Conservation (phyloP, 1,140 invertebrate genomes). For the Panagrolaimus sp. region DNA sequence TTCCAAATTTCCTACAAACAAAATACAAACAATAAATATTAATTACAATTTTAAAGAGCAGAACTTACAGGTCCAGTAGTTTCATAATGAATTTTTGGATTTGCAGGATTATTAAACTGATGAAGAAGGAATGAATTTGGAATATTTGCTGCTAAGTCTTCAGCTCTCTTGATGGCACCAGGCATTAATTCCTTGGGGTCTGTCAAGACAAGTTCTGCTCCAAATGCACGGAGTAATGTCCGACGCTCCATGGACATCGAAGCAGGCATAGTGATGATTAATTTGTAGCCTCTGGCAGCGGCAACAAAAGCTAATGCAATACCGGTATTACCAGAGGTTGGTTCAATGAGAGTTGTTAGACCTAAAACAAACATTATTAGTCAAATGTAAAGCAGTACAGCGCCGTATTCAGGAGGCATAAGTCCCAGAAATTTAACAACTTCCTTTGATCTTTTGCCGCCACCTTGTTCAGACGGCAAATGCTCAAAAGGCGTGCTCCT, state of each 20-base stretch:
- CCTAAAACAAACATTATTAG: too few relatives aligned
- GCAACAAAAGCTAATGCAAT: slow-evolving; percentile 58
- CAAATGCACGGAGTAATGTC: slow-evolving; percentile 41
- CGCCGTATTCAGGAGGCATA: too few relatives aligned
- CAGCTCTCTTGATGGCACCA: slow-evolving; percentile 43
- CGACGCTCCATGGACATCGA: slow-evolving; percentile 54
- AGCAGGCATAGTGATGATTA: slow-evolving; percentile 60
- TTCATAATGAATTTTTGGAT: slow-evolving; percentile 23
- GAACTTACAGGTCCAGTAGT: not conserved
- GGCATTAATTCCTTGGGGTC: slow-evolving; percentile 21
- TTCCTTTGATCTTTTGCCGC: too few relatives aligned
- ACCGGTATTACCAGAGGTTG: slow-evolving; percentile 60
- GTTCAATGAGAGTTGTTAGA: slow-evolving; percentile 57
- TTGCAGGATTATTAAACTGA: slow-evolving; percentile 45
- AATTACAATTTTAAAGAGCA: too few relatives aligned
- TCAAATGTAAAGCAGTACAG: too few relatives aligned
- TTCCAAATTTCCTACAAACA: not conserved
- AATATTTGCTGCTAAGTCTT: slow-evolving; percentile 32
- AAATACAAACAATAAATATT: too few relatives aligned
- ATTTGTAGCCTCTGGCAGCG: slow-evolving; percentile 59
- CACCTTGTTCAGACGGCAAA: too few relatives aligned
- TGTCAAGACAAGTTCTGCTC: slow-evolving; percentile 30
- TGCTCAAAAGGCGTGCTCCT: too few relatives aligned
- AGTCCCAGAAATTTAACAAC: too few relatives aligned
- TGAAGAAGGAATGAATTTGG: slow-evolving; percentile 36